Percentiles rank a stretch among this genome's conserved stretches.
phyloP scores from a whole-genome alignment of 2,888 invertebrate genomes.

The Lithophane semibrunnea region DNA sequence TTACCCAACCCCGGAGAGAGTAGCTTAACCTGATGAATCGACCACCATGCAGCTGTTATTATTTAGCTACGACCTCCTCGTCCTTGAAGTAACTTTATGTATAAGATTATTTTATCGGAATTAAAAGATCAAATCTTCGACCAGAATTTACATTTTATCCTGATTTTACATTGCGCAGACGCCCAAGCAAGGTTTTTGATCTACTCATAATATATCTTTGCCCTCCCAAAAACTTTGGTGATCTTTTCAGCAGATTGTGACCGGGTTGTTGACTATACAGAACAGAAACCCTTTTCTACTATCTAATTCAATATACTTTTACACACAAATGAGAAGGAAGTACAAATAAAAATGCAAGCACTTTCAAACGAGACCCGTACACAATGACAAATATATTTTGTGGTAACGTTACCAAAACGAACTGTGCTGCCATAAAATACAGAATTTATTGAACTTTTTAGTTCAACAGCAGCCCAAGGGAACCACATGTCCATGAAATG shows the following conservation, averaged over 20 bases:
- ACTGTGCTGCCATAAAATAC: conserved; percentile 45
- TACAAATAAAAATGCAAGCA: conserved; percentile 15
- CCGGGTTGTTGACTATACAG: neutral
- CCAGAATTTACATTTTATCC: neutral
- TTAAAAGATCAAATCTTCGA: neutral
- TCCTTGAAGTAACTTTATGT: neutral
- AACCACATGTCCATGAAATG: conserved; percentile 58
- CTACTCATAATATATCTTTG: neutral
- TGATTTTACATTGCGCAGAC: neutral
- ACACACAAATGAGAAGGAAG: conserved; percentile 7
- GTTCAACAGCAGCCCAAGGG: conserved; percentile 49
- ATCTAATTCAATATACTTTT: conserved; percentile 1
- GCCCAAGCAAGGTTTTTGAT: neutral
- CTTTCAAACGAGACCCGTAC: conserved; percentile 4
- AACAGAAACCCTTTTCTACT: neutral
- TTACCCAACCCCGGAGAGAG: too few relatives aligned
- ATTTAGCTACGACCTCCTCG: too few relatives aligned
- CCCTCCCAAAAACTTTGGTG: neutral
- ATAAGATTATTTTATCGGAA: neutral
- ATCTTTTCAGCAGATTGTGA: neutral
- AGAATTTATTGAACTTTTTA: conserved; percentile 54
- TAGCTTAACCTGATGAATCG: too few relatives aligned
- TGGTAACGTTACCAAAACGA: conserved; percentile 35
- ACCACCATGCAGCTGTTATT: too few relatives aligned
- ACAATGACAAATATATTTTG: conserved; percentile 26